Percentiles rank a stretch among this genome's conserved stretches.
Evolutionary conservation across 1,140 invertebrate species (phyloP).

Genomic region (Aphaenogaster ashmeadi): DNA sequence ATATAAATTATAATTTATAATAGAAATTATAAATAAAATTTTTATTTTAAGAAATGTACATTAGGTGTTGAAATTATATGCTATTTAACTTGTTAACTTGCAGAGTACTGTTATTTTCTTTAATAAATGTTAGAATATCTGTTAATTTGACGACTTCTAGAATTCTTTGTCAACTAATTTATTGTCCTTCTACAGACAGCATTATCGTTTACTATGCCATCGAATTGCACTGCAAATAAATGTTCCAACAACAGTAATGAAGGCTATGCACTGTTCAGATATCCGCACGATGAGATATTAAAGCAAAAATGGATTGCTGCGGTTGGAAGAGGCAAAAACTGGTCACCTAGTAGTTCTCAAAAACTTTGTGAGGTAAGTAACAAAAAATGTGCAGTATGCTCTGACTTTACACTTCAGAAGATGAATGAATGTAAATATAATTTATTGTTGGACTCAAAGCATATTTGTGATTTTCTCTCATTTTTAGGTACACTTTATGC

Average conservation of each 20-base stretch:
- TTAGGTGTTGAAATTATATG: too few species aligned
- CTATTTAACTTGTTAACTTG: too few species aligned
- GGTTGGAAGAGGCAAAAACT: not conserved
- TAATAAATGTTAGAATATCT: too few species aligned
- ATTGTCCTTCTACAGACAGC: not conserved
- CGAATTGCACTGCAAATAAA: not conserved
- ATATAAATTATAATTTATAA: too few species aligned
- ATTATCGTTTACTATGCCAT: not conserved
- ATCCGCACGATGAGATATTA: not conserved
- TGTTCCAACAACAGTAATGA: not conserved
- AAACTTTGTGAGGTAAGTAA: not conserved
- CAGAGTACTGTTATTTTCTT: too few species aligned
- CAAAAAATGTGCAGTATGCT: not conserved
- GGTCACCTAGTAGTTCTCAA: conserved; percentile 3
- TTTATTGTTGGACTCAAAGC: not conserved
- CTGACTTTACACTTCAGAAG: not conserved
- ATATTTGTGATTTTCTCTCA: not conserved
- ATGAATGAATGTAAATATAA: not conserved
- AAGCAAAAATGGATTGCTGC: not conserved
- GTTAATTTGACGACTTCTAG: not conserved
- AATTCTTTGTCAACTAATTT: not conserved
- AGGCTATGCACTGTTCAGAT: not conserved
- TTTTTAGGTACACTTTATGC: not conserved
- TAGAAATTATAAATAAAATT: too few species aligned
- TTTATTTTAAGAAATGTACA: too few species aligned